Conservation (phyloP, 2,888 invertebrate species). For the Bruchidius siliquastri region DNA sequence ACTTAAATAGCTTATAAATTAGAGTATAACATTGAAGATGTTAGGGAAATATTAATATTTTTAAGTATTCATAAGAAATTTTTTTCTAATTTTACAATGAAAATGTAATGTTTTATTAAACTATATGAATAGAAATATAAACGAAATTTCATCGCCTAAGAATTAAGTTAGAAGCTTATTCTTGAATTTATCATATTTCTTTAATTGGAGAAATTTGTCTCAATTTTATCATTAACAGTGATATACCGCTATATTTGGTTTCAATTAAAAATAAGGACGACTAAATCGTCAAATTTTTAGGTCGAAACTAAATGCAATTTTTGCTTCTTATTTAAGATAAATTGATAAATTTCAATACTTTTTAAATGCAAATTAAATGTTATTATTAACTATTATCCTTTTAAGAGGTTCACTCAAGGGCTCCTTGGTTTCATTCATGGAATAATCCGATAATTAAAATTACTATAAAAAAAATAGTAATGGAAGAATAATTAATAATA, state of each 20-base stretch:
- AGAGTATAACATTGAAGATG: constrained; percentile 51
- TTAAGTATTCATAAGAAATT: constrained; percentile 37
- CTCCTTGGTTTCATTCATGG: constrained; percentile 58
- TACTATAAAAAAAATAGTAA: constrained; percentile 41
- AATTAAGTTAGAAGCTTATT: constrained; percentile 63
- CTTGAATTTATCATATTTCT: constrained; percentile 49
- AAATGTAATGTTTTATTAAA: constrained; percentile 63
- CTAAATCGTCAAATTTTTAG: constrained; percentile 42
- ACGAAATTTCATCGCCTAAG: constrained; percentile 46
- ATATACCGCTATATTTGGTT: constrained; percentile 33
- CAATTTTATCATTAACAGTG: constrained; percentile 14
- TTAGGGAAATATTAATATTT: constrained; percentile 39
- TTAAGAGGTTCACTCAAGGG: constrained; percentile 52
- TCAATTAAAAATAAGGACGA: constrained; percentile 50
- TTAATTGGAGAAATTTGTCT: constrained; percentile 45
- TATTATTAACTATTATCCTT: constrained; percentile 48
- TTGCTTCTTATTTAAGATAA: constrained; percentile 48
- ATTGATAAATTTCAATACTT: constrained; percentile 46
- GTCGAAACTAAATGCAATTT: constrained; percentile 53
- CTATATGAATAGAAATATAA: constrained; percentile 58
- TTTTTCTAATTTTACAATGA: constrained; percentile 57
- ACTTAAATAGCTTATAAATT: constrained; percentile 45
- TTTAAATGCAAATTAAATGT: constrained; percentile 51
- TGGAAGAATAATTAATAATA: constrained; percentile 32
- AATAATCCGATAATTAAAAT: constrained; percentile 54